Base-by-base conservation (phyloP, 1,140 invertebrate species). In the Apocrypta bakeri region DNA sequence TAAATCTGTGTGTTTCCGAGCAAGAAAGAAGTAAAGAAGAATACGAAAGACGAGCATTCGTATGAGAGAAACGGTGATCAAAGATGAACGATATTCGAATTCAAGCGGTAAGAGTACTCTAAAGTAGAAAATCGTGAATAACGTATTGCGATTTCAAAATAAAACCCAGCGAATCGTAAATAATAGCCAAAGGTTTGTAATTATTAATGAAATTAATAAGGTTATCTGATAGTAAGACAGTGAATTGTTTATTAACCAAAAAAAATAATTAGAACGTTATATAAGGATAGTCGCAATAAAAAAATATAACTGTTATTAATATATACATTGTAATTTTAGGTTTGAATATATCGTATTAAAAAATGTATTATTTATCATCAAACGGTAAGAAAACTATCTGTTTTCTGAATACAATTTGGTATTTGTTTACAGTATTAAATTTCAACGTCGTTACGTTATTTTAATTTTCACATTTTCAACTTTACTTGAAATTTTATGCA, bases 21-120 rank as follows among this genome's bases (percentile, higher is more conserved):
- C 14, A 56, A 56, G 21, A n/a, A n/a, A 56, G 21, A 56, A 56
- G 17, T 17, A 21, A 56, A 56, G 17, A n/a, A 6, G 6, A 1
- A 56, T 21, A 7, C 7, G 3, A 17, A n/a, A 14, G n/a, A n/a
- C n/a, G n/a, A 17, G 14, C 48, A 7, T 21, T n/a, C n/a, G 48
- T 56, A 56, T 56, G 48, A 56, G 48, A 56, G n/a, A 6, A 7
- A 56, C n/a, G n/a, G 48, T 56, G 48, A 29, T 66, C 8, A 29
- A 14, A 66, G 63, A 66, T 33, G 69, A 72, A 29, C 69, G 29
- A 4, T 37, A 72, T 37, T 72, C 33, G 7, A 72, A 72, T 72
- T 25, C 21, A 21, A 21, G 21, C 21, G 29, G 33, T 72, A 72
- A 37, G 69, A 4, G 7, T 37, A 72, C 14, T 11, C 6, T 29